phyloP scores from a whole-genome alignment of 37 sponge, comb jelly and placozoan species.

The Ephydatia muelleri region DNA sequence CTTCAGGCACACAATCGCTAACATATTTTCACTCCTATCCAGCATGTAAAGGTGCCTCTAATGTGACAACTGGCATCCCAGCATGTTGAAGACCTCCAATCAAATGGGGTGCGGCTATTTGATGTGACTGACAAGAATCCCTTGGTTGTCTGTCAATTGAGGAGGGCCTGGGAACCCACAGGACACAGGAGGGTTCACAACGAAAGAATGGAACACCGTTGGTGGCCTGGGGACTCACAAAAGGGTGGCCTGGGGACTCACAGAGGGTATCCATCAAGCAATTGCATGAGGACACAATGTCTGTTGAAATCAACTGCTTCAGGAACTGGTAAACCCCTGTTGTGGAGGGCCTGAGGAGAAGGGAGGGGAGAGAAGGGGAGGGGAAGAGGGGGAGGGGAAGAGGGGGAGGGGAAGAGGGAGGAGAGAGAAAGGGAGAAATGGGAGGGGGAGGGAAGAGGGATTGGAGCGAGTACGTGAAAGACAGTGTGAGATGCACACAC shows the following conservation, averaged over 20 bases:
- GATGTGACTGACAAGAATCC: background rate
- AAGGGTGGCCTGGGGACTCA: constrained; percentile 21
- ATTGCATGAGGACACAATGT: constrained; percentile 97
- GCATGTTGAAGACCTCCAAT: background rate
- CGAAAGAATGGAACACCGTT: too few species aligned
- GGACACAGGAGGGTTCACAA: too few species aligned
- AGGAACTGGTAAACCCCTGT: constrained; percentile 92
- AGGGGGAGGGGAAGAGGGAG: constrained; percentile 13
- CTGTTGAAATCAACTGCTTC: constrained; percentile 91
- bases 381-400: background rate
- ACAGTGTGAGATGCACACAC: too few species aligned
- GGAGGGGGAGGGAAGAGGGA: too few species aligned
- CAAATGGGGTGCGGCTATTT: background rate
- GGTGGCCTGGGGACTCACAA: background rate
- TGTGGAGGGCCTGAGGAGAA: constrained; percentile 71
- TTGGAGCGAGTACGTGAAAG: too few species aligned
- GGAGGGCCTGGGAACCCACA: background rate
- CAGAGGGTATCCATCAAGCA: constrained; percentile 92
- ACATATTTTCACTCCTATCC: too few species aligned
- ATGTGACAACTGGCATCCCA: background rate
- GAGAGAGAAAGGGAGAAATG: background rate
- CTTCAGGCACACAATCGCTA: too few species aligned
- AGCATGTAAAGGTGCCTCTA: background rate
- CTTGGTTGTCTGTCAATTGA: background rate
- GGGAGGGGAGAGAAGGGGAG: background rate